Percentiles rank a stretch among this genome's conserved stretches.
Conservation (phyloP, 2,888 invertebrate species). For the Athripsodes cinereus region DNA sequence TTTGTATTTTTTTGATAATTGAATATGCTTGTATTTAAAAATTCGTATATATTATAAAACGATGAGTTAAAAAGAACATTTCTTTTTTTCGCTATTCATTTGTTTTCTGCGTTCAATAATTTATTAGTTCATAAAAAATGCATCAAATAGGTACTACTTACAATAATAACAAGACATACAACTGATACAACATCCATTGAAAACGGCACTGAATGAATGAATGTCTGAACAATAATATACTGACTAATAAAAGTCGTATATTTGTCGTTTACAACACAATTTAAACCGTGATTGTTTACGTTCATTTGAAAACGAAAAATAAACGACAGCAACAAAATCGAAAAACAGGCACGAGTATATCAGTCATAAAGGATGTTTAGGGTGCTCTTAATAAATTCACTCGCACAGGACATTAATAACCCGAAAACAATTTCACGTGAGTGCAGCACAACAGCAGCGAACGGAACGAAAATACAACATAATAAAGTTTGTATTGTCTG, state of each 20-base stretch:
- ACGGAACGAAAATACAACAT: neutral
- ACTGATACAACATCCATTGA: too few species aligned
- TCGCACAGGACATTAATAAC: conserved; percentile 14
- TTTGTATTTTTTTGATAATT: too few species aligned
- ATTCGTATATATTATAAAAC: too few species aligned
- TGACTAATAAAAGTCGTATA: conserved; percentile 1
- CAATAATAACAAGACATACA: too few species aligned
- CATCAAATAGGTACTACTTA: too few species aligned
- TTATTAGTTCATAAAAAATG: too few species aligned
- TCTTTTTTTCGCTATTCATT: too few species aligned
- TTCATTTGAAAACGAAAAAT: neutral
- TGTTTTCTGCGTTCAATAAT: too few species aligned
- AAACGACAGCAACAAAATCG: conserved; percentile 1
- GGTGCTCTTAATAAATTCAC: conserved; percentile 18
- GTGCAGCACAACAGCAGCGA: conserved; percentile 8
- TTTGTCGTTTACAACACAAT: conserved; percentile 1
- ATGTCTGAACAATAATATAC: neutral
- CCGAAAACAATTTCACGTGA: conserved; percentile 15
- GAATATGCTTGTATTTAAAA: too few species aligned
- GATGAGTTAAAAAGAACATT: too few species aligned
- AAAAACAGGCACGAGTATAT: conserved; percentile 6
- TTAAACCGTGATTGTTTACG: neutral
- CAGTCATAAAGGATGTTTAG: conserved; percentile 17
- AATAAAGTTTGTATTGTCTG: too few species aligned
- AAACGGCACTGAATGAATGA: too few species aligned